Evolutionary conservation across 2,797 vertebrate species (phyloP).

Genomic region (Okamejei kenojei): DNA sequence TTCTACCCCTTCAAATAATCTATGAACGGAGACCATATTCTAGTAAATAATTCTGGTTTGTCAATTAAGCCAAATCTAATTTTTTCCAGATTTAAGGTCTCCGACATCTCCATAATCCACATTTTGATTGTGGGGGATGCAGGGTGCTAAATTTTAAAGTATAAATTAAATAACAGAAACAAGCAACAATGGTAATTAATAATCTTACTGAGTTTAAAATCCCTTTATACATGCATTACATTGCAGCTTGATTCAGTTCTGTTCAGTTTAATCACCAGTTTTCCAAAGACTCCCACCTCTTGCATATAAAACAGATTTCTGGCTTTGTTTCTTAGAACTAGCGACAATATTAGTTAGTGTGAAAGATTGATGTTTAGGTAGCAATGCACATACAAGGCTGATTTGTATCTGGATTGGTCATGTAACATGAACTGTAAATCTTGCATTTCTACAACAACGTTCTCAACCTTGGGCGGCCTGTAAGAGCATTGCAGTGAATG

Average conservation of each 20-base stretch:
- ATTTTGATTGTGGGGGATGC: too few relatives aligned
- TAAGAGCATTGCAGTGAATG: neutral
- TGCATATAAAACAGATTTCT: neutral
- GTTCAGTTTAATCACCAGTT: neutral
- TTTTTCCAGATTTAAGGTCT: too few relatives aligned
- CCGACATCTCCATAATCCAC: too few relatives aligned
- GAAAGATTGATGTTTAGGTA: neutral
- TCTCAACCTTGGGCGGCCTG: neutral
- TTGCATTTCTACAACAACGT: neutral
- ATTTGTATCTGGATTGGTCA: neutral
- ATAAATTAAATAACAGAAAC: too few relatives aligned
- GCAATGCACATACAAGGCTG: neutral
- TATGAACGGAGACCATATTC: too few relatives aligned
- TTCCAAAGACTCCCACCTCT: neutral
- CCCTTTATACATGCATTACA: neutral
- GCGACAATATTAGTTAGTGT: neutral
- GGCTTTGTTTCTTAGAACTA: neutral
- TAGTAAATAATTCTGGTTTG: too few relatives aligned
- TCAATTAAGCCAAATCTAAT: too few relatives aligned
- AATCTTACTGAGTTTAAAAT: neutral
- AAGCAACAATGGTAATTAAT: neutral
- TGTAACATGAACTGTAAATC: neutral
- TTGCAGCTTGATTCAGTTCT: neutral
- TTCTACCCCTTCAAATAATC: too few relatives aligned
- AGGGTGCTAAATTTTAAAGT: too few relatives aligned